phyloP scores from a whole-genome alignment of 2,797 vertebrate genomes.

The Serranus cabrilla region DNA sequence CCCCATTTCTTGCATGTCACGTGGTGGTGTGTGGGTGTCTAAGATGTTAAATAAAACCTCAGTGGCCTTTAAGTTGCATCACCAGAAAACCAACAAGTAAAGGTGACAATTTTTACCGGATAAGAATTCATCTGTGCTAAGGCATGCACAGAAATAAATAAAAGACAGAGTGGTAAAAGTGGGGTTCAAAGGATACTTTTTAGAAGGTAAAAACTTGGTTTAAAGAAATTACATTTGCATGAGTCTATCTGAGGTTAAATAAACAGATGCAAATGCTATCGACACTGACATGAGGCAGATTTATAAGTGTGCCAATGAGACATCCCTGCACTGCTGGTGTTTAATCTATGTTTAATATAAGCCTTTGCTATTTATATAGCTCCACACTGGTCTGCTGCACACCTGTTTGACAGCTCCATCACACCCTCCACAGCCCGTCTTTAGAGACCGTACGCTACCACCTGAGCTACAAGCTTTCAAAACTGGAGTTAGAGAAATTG shows the following conservation, averaged over 20 bases:
- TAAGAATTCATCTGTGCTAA: slow-evolving; percentile 11
- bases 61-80: slow-evolving; percentile 68
- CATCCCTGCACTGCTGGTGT: slow-evolving; percentile 24
- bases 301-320: slow-evolving; percentile 44
- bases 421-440: slow-evolving; percentile 17
- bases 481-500: background rate
- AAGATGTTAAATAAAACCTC: slow-evolving; percentile 64
- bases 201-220: slow-evolving; percentile 26
- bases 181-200: slow-evolving; percentile 4
- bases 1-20: slow-evolving; percentile 67
- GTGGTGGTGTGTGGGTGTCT: slow-evolving; percentile 56
- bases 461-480: slow-evolving; percentile 16
- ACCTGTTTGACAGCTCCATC: slow-evolving; percentile 44
- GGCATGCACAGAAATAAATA: slow-evolving; percentile 14
- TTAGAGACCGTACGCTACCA: slow-evolving; percentile 11
- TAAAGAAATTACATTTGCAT: slow-evolving; percentile 51
- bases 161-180: background rate
- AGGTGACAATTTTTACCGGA: slow-evolving; percentile 45
- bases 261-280: slow-evolving; percentile 37
- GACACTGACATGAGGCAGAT: slow-evolving; percentile 25
- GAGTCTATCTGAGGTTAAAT: slow-evolving; percentile 36
- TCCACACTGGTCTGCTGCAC: slow-evolving; percentile 20
- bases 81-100: slow-evolving; percentile 64
- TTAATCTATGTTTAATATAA: slow-evolving; percentile 33
- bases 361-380: slow-evolving; percentile 26